These are phyloP conservation scores for Oopsacas minuta DNA, from an alignment of 37 sponge, comb jelly and placozoan species.

Conservation along the genomic window DNA sequence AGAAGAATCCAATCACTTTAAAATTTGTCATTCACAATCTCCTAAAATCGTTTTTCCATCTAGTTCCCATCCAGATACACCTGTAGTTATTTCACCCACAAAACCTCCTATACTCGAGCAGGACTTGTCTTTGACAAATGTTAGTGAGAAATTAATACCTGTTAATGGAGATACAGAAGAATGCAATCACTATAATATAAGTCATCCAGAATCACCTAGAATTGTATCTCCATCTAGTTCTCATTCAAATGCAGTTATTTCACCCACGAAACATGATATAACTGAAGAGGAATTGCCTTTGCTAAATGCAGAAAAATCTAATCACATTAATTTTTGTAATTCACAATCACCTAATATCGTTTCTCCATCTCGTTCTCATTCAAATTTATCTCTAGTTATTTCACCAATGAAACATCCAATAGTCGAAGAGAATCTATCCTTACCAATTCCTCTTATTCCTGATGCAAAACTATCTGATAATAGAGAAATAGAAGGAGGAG, in stretches of 20 bases:
- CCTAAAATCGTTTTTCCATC: not conserved
- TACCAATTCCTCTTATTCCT: too few relatives aligned
- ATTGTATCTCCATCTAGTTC: not conserved
- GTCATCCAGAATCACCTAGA: not conserved
- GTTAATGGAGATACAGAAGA: not conserved
- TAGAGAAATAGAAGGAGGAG: too few relatives aligned
- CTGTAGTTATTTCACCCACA: not conserved
- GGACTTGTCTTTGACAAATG: not conserved
- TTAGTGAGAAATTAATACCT: not conserved
- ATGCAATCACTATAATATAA: not conserved
- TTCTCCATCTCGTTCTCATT: too few relatives aligned
- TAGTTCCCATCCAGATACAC: not conserved
- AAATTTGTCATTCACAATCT: not conserved
- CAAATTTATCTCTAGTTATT: too few relatives aligned
- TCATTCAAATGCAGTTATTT: not conserved
- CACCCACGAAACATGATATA: not conserved
- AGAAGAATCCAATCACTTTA: not conserved
- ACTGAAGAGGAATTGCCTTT: not conserved
- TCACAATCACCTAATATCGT: not conserved
- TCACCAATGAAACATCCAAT: too few relatives aligned
- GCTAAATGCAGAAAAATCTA: not conserved
- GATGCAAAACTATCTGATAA: too few relatives aligned
- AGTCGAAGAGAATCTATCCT: too few relatives aligned
- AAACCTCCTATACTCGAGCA: not conserved
- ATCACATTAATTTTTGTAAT: not conserved